Base-by-base conservation (phyloP, 2,888 invertebrate genomes). In the Hirtodrosophila histrioides region DNA sequence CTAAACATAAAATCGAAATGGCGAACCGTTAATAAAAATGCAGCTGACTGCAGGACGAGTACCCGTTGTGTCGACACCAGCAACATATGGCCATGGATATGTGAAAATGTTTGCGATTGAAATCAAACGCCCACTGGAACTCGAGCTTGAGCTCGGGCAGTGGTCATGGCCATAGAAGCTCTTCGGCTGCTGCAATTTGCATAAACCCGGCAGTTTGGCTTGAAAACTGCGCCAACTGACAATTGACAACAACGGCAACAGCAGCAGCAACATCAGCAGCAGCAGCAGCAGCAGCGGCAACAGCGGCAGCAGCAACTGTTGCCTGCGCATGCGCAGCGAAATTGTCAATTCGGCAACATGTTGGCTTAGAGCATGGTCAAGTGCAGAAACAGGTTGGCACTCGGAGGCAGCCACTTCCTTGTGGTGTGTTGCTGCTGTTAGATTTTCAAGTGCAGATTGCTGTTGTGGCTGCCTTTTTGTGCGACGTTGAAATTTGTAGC, bases 301-400 rank as follows among this genome's bases (percentile, higher is more conserved):
- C 65, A 54, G 48, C 75, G 49, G 37, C 64, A 53, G 35, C 65
- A 54, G 48, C 75, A 75, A 68, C 67, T 49, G 63, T 68, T 50
- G 79, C 62, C 55, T 72, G 69, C 70, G 69, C 67, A 80, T 75
- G 71, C 65, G 72, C 73, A 75, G 51, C 75, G 78, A 75, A 78
- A 84, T 78, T 85, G 83, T 78, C 89, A 89, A 88, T 88, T 86
- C 82, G 88, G 85, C 86, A 89, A 89, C 88, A 89, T 89, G 89
- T 88, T 88, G 87, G 70, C 53, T 56, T 41, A 53, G 71, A 64
- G 68, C 86, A 88, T 89, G 89, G 88, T 89, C 89, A 89, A 89
- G 88, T 89, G 89, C 82, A 72, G 63, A 77, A 82, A 82, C 82
- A 82, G 82, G 85, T 86, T 88, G 81, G 71, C 62, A 70, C 56